A percentile compares a stretch with the other conserved stretches of the same genome.
phyloP scores from a whole-genome alignment of 1,140 invertebrate species.

The Drosophila lacertosa region DNA sequence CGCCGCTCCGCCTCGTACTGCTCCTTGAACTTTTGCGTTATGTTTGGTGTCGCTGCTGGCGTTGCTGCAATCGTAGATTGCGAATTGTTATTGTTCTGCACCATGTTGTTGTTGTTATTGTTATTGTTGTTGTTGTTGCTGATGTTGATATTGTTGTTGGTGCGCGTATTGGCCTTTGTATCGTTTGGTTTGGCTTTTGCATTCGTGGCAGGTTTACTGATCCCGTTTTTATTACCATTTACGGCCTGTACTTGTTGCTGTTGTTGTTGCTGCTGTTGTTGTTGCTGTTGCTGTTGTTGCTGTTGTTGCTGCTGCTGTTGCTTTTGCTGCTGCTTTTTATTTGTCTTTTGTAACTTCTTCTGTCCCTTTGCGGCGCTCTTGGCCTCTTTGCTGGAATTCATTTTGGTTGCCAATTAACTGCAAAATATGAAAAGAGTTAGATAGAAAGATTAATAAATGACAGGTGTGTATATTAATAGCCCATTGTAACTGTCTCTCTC shows the following conservation, averaged over 20 bases:
- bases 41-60: conserved; percentile 32
- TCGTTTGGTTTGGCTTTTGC: conserved; percentile 36
- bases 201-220: conserved; percentile 33
- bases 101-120: conserved; percentile 59
- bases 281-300: conserved; percentile 26
- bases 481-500: conserved; percentile 4
- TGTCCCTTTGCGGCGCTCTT: conserved; percentile 71
- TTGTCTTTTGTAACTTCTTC: conserved; percentile 73
- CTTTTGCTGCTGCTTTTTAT: conserved; percentile 69
- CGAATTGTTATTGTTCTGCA: conserved; percentile 61
- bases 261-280: conserved; percentile 32
- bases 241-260: conserved; percentile 27
- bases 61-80: conserved; percentile 22
- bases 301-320: conserved; percentile 55
- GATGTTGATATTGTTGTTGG: conserved; percentile 35
- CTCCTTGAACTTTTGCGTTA: conserved; percentile 57
- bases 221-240: conserved; percentile 57
- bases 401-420: conserved; percentile 64
- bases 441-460: not conserved
- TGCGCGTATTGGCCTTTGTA: conserved; percentile 25
- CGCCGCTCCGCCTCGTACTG: conserved; percentile 51
- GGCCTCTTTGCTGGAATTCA: conserved; percentile 74
- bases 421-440: conserved; percentile 11
- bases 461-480: conserved; percentile 16
- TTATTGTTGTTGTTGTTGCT: conserved; percentile 43